Base-by-base conservation (phyloP, 2,797 vertebrate genomes). In the Taenioides sp. region DNA sequence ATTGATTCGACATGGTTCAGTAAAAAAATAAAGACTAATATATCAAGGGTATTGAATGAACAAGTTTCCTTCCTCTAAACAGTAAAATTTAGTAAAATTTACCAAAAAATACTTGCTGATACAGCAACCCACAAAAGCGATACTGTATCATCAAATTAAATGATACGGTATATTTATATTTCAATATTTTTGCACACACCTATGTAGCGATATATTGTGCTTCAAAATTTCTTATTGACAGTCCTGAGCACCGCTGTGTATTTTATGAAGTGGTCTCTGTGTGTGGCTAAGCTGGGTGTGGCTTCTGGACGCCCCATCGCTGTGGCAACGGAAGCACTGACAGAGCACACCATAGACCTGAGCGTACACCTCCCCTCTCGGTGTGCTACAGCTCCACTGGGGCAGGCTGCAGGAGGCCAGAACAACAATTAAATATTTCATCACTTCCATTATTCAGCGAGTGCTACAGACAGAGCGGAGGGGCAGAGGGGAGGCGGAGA, bases 341-440 rank as follows among this genome's bases (percentile, higher is more conserved):
- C 54, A 57, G 62, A 72, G 72, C 47, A 66, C 78, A 14, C 47
- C 55, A 61, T 62, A 40, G 69, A 50, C 64, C 76, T 63, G 70
- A 80, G 54, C 67, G 65, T 28, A 66, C 64, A 22, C 47, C 27
- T 61, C 25, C 60, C 60, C 61, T 61, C 5, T 76, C 1, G 65
- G 20, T 75, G 74, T 74, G 79, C 80, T 63, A 79, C 69, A 61
- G 81, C 83, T 86, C 87, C 78, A 83, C 73, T 78, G 87, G 80
- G 88, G 85, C 60, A 63, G 87, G 88, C 89, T 84, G 77, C 86
- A 84, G 91, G 91, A 89, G 87, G 88, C 79, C 84, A 81, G 83
- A 91, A 90, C 88, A 90, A 89, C 91, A 90, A 79, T 86, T 93
- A 90, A 92, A 94, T 94, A 92, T 95, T 94, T 93, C 75, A 94